Percentiles rank a stretch among this genome's conserved stretches.
These are phyloP conservation scores for Cyphomyrus discorhynchus DNA, from an alignment of 2,113 vertebrate genomes.

Conservation along the genomic window DNA sequence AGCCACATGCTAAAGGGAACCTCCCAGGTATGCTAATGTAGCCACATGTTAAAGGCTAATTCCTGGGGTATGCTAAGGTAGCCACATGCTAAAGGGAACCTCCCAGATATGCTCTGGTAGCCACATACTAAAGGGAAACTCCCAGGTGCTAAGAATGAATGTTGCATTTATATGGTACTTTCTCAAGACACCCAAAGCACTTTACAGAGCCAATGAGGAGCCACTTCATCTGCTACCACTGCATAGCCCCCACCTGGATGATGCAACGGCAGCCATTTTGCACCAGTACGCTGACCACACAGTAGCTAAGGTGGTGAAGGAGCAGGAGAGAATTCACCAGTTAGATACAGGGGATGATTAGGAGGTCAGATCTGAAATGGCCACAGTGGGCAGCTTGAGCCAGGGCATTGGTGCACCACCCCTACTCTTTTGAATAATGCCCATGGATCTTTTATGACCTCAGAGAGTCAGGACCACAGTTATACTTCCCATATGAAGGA, in stretches of 20 bases:
- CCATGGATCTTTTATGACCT: background rate
- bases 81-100: background rate
- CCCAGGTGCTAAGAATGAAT: background rate
- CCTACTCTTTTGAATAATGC: background rate
- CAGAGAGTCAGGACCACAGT: background rate
- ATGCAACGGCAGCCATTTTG: background rate
- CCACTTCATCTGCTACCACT: background rate
- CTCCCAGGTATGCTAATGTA: background rate
- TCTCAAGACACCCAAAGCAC: background rate
- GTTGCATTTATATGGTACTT: background rate
- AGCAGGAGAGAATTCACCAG: background rate
- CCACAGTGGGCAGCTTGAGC: background rate
- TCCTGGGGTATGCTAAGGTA: too few species aligned
- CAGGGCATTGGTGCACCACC: background rate
- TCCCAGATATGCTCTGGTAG: background rate
- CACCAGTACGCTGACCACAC: background rate
- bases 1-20: background rate
- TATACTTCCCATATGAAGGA: background rate
- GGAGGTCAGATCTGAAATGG: background rate
- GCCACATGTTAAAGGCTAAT: background rate
- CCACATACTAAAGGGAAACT: background rate
- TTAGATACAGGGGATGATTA: background rate
- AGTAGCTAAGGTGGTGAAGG: background rate
- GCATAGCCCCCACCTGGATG: background rate
- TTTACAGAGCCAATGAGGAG: background rate